phyloP scores from a whole-genome alignment of 2,888 invertebrate genomes.

The Tetrapedia diversipes region DNA sequence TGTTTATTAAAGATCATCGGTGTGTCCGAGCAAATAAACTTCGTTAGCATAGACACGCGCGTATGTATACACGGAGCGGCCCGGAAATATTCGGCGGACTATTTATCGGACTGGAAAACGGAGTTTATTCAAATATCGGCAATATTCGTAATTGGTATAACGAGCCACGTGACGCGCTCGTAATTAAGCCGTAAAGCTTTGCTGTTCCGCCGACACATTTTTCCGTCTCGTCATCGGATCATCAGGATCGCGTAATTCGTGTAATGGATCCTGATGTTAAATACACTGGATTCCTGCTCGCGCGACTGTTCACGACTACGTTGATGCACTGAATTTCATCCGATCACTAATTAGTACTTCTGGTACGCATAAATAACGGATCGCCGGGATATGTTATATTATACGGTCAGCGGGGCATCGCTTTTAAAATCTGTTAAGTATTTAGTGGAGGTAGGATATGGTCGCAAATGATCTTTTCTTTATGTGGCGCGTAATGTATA shows the following conservation, averaged over 20 bases:
- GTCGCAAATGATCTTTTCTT: no score
- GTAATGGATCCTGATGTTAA: conserved; percentile 64
- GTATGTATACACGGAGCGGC: conserved; percentile 25
- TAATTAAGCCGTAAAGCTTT: conserved; percentile 61
- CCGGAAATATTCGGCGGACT: conserved; percentile 25
- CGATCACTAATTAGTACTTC: conserved; percentile 57
- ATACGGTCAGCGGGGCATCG: conserved; percentile 10
- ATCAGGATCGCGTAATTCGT: conserved; percentile 56
- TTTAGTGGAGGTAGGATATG: no score
- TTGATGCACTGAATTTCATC: conserved; percentile 51
- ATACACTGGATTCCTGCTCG: conserved; percentile 40
- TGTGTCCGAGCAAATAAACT: conserved; percentile 26
- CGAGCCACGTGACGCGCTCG: conserved; percentile 58
- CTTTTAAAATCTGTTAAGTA: conserved; percentile 31
- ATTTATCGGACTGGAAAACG: conserved; percentile 44
- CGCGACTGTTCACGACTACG: conserved; percentile 20
- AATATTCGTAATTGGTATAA: conserved; percentile 67
- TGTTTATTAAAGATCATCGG: conserved; percentile 12
- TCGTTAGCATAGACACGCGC: conserved; percentile 29
- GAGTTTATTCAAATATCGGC: conserved; percentile 68
- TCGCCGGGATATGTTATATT: conserved; percentile 11
- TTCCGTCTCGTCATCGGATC: conserved; percentile 38
- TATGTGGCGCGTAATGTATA: no score
- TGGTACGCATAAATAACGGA: conserved; percentile 50
- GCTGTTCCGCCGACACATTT: conserved; percentile 20